Evolutionary conservation across 2,797 vertebrate species (phyloP), one percentile per base, ranked within the genome.

Genomic region (Aplochiton taeniatus): DNA sequence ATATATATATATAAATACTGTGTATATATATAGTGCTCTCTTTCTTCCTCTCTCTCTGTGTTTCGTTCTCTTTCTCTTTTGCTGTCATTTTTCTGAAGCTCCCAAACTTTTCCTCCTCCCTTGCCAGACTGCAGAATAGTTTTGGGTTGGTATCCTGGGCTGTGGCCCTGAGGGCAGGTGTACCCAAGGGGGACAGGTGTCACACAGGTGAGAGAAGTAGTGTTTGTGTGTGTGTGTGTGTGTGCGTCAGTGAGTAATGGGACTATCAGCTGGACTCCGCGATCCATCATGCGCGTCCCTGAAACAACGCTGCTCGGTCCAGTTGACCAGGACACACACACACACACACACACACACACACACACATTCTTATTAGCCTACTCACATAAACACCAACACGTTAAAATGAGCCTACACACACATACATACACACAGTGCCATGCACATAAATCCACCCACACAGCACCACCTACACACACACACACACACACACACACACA

Each of bases 211-310:
- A 91, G 93, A 87, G 91, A 89, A 92, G 92, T 13, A 19, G 46
- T 48, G 46, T 65, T 67, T 61, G 65, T 53, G 58, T 41, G 68
- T 55, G 73, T 42, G 92, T 91, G n/a, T 53, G 51, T 87, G 86
- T 94, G 94, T 93, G 91, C 94, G 94, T 93, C 93, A 91, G 90
- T 98, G 97, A 99, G 94, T 97, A 97, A 99, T 98, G 91, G 94
- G 87, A 82, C 96, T 95, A 96, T 96, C 96, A 96, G 92, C 91
- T 92, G 90, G 93, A 94, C 89, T 91, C 92, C 90, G 90, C 93
- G 93, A 98, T 98, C 95, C 94, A 97, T 98, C 96, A 98, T 93
- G 93, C 90, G 84, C 90, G 87, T 89, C 86, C 83, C 86, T 83
- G 84, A 83, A 83, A 84, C 73, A 57, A 67, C 83, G 86, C 93